Percentiles rank a stretch among this genome's conserved stretches.
phyloP scores from a whole-genome alignment of 2,797 vertebrate genomes.

The Microcaecilia unicolor region DNA sequence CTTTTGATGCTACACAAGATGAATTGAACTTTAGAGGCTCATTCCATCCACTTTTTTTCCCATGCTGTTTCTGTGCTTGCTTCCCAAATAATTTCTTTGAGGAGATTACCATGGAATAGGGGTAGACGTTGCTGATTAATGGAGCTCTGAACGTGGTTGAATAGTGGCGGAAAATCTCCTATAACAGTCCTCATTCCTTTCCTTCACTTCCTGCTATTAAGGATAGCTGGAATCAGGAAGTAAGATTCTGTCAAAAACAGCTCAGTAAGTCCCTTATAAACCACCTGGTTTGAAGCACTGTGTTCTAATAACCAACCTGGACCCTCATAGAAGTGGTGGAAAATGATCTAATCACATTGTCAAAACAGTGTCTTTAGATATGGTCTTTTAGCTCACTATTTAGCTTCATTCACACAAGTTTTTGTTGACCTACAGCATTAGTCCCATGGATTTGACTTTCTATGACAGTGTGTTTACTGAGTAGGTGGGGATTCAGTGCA shows the following conservation, averaged over 20 bases:
- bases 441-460: constrained; percentile 20
- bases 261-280: constrained; percentile 24
- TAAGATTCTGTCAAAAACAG: constrained; percentile 4
- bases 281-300: constrained; percentile 2
- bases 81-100: no score
- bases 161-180: no score
- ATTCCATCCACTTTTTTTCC: no score
- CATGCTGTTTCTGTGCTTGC: no score
- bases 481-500: constrained; percentile 25
- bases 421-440: constrained; percentile 19
- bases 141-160: no score
- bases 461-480: constrained; percentile 17
- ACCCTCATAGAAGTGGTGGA: constrained; percentile 13
- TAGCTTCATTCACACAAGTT: constrained; percentile 26
- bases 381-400: constrained; percentile 16
- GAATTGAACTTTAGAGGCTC: no score
- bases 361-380: constrained; percentile 19
- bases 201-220: constrained; percentile 23
- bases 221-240: constrained; percentile 26
- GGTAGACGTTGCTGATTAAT: no score
- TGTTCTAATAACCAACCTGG: constrained; percentile 29
- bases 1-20: no score
- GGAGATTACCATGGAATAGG: no score
- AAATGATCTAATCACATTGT: constrained; percentile 20
- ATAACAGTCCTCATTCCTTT: no score